These are phyloP conservation scores for Protonemura montana DNA, from an alignment of 2,888 invertebrate species.

Conservation along the genomic window DNA sequence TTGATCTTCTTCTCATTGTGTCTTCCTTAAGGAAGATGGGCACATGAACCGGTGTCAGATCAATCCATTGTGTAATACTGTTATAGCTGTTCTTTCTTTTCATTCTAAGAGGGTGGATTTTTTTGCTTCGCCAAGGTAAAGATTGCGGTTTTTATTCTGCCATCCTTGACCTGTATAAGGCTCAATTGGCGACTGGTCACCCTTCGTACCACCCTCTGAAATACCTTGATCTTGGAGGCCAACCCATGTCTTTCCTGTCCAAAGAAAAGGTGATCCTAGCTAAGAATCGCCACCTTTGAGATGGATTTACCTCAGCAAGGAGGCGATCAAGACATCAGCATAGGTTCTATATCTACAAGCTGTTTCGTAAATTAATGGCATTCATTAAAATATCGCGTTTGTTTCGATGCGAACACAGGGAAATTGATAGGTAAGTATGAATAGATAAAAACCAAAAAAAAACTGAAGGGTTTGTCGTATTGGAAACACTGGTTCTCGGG, in stretches of 20 bases:
- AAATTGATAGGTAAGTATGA: background rate
- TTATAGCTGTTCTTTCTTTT: constrained; percentile 18
- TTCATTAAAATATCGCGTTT: background rate
- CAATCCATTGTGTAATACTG: background rate
- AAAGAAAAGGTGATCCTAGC: background rate
- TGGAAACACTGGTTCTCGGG: too few species aligned
- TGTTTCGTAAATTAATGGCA: background rate
- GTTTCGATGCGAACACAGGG: background rate
- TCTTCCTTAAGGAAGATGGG: background rate
- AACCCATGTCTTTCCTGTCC: background rate
- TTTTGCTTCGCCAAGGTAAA: background rate
- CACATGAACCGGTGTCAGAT: constrained; percentile 14
- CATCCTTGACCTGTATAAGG: constrained; percentile 37
- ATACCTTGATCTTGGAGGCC: background rate
- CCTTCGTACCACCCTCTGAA: constrained; percentile 10
- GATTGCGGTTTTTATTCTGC: constrained; percentile 33
- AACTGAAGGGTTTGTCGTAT: background rate
- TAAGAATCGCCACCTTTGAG: background rate
- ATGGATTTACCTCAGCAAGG: background rate
- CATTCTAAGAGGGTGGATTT: constrained; percentile 18
- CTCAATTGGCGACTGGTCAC: background rate
- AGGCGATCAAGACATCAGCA: background rate
- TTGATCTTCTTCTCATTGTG: constrained; percentile 19
- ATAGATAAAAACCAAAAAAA: background rate
- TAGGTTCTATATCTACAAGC: background rate